A percentile compares a stretch with the other conserved stretches of the same genome.
These are phyloP conservation scores for Tetramorium parvispinum DNA, from an alignment of 1,140 invertebrate species.

Conservation along the genomic window DNA sequence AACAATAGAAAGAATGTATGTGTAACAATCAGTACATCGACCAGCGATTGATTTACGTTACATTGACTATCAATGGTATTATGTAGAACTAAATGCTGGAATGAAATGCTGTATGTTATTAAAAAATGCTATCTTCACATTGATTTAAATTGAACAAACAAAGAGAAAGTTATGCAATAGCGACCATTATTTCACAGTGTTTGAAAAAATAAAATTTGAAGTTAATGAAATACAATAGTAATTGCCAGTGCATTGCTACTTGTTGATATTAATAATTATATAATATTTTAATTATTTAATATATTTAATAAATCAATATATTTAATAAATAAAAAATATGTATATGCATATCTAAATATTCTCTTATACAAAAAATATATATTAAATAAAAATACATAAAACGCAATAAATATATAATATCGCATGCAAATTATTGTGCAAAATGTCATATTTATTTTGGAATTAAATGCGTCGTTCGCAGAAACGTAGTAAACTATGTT, in stretches of 20 bases:
- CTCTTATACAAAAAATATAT: not conserved
- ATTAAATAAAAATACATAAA: not conserved
- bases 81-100: not conserved
- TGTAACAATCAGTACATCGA: not conserved
- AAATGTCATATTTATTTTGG: not conserved
- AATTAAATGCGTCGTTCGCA: not conserved
- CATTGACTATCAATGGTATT: not conserved
- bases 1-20: not conserved
- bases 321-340: not conserved
- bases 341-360: not conserved
- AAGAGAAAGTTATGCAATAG: not conserved
- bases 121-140: not conserved
- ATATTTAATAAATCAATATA: too few species aligned
- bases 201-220: not conserved
- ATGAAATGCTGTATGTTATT: not conserved
- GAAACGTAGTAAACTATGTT: not conserved
- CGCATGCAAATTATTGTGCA: not conserved
- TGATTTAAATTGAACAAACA: not conserved
- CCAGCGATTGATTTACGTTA: constrained; percentile 4
- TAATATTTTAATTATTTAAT: not conserved
- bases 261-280: not conserved
- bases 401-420: not conserved
- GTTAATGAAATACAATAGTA: not conserved
- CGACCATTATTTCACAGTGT: not conserved
- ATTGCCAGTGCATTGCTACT: not conserved